These are phyloP conservation scores for Hydropsyche tenuis DNA, from an alignment of 1,140 invertebrate species.

Conservation along the genomic window DNA sequence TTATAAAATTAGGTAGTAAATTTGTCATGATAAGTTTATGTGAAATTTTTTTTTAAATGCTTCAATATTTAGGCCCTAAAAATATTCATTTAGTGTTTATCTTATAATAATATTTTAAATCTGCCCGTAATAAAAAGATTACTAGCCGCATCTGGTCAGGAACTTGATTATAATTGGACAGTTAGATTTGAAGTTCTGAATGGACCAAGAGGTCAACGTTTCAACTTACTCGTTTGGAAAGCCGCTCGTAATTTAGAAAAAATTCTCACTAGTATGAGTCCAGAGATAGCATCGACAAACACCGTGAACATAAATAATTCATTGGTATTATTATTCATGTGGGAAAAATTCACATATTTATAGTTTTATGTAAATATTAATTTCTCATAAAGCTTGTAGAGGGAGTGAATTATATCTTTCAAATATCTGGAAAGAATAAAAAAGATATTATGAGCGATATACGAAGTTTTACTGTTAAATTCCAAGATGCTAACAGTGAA, in stretches of 20 bases:
- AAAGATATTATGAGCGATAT: conserved; percentile 35
- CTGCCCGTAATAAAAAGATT: conserved; percentile 37
- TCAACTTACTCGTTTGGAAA: conserved; percentile 45
- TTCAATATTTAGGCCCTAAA: background rate
- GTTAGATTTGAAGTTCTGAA: conserved; percentile 42
- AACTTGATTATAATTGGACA: conserved; percentile 43
- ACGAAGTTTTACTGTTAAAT: conserved; percentile 43
- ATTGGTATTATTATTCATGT: conserved; percentile 32
- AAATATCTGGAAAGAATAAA: conserved; percentile 41
- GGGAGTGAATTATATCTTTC: conserved; percentile 45
- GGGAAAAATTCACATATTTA: background rate
- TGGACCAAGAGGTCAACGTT: conserved; percentile 41
- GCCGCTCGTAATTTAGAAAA: conserved; percentile 42
- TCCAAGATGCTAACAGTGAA: conserved; percentile 38
- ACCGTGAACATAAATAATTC: conserved; percentile 45
- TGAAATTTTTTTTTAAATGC: conserved; percentile 13
- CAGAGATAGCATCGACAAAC: conserved; percentile 40
- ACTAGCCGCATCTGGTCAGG: conserved; percentile 43
- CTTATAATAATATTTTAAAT: conserved; percentile 19
- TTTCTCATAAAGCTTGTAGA: conserved; percentile 30
- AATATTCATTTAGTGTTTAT: conserved; percentile 5
- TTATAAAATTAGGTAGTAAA: too few species aligned
- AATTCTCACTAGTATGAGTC: conserved; percentile 36
- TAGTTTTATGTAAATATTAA: background rate
- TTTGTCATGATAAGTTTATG: too few species aligned